phyloP scores from a whole-genome alignment of 2,113 vertebrate genomes.

The Otus sunia region DNA sequence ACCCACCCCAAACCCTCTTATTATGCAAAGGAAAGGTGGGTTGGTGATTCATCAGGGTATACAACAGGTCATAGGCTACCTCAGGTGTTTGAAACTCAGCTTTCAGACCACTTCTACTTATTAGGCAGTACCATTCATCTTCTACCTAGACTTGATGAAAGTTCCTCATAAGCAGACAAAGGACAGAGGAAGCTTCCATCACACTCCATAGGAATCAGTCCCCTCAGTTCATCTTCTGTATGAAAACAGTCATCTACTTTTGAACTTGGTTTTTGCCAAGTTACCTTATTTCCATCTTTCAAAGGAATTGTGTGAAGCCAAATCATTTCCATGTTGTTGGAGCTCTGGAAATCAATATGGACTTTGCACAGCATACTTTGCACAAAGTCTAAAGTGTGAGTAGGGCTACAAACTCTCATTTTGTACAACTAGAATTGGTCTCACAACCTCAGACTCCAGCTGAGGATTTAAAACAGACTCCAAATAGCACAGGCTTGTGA shows the following conservation, averaged over 20 bases:
- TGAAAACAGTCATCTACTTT: neutral
- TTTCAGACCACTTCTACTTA: neutral
- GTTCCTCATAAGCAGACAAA: neutral
- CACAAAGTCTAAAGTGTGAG: neutral
- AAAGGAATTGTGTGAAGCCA: neutral
- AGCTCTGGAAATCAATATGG: neutral
- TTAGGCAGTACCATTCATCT: neutral
- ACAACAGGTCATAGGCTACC: neutral
- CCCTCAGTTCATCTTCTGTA: neutral
- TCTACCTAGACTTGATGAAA: neutral
- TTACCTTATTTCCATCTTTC: neutral
- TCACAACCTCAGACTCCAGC: neutral
- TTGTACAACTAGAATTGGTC: neutral
- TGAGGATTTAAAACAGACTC: neutral
- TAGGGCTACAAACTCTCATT: neutral
- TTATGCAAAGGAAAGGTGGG: neutral
- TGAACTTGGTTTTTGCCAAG: neutral
- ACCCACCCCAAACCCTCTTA: neutral
- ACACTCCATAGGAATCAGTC: neutral
- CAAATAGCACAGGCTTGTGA: neutral
- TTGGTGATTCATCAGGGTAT: neutral
- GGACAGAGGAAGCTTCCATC: neutral
- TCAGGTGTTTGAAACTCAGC: neutral
- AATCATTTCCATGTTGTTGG: neutral
- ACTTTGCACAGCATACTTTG: neutral